These are phyloP conservation scores for Drosophila nigrodunni DNA, from an alignment of 1,140 invertebrate genomes.

Conservation along the genomic window DNA sequence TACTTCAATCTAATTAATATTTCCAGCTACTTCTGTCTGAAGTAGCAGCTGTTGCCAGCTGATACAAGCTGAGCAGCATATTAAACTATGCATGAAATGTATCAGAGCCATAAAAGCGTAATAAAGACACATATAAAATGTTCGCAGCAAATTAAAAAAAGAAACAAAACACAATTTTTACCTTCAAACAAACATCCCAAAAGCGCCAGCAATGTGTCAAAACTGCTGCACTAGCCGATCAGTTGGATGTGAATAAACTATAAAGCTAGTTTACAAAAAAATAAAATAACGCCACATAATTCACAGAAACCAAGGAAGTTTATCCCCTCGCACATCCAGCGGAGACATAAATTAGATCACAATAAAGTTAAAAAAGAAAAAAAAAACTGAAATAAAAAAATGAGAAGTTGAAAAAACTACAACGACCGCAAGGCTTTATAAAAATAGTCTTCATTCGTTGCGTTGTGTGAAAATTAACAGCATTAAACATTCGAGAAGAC, in stretches of 20 bases:
- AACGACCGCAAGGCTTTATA: constrained; percentile 47
- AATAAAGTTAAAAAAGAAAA: constrained; percentile 61
- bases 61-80: constrained; percentile 5
- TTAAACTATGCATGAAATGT: constrained; percentile 54
- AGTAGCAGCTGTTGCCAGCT: constrained; percentile 40
- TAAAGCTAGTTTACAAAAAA: constrained; percentile 5
- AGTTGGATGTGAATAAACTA: constrained; percentile 28
- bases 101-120: constrained; percentile 42
- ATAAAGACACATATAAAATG: constrained; percentile 54
- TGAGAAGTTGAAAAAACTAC: constrained; percentile 6
- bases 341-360: constrained; percentile 72
- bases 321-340: constrained; percentile 26
- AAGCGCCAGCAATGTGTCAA: constrained; percentile 61
- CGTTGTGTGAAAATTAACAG: constrained; percentile 58
- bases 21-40: background rate
- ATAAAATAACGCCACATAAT: constrained; percentile 30
- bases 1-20: background rate
- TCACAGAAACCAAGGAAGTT: constrained; percentile 39
- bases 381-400: constrained; percentile 14
- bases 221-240: constrained; percentile 42
- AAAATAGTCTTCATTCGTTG: constrained; percentile 65
- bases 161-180: constrained; percentile 11
- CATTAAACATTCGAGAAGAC: constrained; percentile 55
- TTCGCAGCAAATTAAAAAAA: constrained; percentile 31
- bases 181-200: constrained; percentile 25